Percentiles rank a stretch among this genome's conserved stretches.
These are phyloP conservation scores for Anoplolepis gracilipes DNA, from an alignment of 1,140 invertebrate genomes.

Conservation along the genomic window DNA sequence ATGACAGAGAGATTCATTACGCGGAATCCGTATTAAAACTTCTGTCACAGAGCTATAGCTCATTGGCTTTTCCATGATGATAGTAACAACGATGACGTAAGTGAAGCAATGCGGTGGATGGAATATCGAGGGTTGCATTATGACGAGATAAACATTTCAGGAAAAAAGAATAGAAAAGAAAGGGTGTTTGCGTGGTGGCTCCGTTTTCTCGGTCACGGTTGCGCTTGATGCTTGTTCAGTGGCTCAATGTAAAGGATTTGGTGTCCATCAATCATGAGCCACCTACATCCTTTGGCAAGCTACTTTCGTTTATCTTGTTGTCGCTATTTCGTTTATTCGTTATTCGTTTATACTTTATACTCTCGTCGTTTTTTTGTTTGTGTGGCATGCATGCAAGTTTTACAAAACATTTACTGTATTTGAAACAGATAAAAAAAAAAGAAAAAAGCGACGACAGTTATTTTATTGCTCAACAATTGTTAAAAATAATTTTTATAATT, in stretches of 20 bases:
- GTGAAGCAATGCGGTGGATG: neutral
- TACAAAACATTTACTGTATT: neutral
- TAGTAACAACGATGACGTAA: no score
- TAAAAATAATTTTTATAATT: neutral
- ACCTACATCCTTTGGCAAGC: neutral
- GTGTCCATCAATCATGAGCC: neutral
- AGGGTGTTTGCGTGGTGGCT: constrained; percentile 57
- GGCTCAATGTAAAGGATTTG: neutral
- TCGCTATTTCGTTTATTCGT: no score
- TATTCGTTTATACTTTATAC: neutral
- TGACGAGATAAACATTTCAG: neutral
- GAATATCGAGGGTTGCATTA: constrained; percentile 2
- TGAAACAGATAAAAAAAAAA: no score
- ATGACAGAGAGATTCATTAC: constrained; percentile 47
- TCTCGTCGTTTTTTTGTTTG: neutral
- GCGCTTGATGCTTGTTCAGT: constrained; percentile 16
- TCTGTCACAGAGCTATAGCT: neutral
- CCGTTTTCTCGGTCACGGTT: neutral
- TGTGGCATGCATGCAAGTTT: neutral
- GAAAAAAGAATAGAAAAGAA: neutral
- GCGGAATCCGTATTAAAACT: constrained; percentile 44
- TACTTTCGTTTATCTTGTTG: constrained; percentile 13
- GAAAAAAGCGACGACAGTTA: neutral
- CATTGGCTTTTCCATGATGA: constrained; percentile 17
- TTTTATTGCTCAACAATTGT: neutral